Percentiles rank a stretch among this genome's conserved stretches.
phyloP scores from a whole-genome alignment of 2,888 invertebrate species.

The Masnerella sp. region DNA sequence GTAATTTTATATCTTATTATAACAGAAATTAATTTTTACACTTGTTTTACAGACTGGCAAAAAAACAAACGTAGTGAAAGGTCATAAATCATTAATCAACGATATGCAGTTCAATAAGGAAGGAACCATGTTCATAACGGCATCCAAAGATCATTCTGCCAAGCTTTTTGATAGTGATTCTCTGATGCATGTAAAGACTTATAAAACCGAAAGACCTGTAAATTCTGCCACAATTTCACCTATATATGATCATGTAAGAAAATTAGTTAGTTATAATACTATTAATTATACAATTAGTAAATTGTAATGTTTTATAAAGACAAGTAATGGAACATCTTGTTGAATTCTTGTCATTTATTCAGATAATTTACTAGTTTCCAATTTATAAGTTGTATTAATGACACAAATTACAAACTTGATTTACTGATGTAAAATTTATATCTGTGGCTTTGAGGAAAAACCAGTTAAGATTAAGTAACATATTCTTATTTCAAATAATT shows the following conservation, averaged over 20 bases:
- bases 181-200: conserved; percentile 92
- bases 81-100: conserved; percentile 92
- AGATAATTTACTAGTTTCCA: too few relatives aligned
- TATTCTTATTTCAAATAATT: too few relatives aligned
- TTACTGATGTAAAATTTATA: too few relatives aligned
- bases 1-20: too few relatives aligned
- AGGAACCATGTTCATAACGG: conserved; percentile 96
- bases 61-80: conserved; percentile 86
- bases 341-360: too few relatives aligned
- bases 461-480: too few relatives aligned
- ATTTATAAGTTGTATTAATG: too few relatives aligned
- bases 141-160: conserved; percentile 97
- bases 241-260: conserved; percentile 91
- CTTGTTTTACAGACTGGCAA: conserved; percentile 85
- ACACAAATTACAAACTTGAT: too few relatives aligned
- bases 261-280: background rate
- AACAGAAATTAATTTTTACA: background rate
- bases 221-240: conserved; percentile 99
- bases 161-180: conserved; percentile 95
- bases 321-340: too few relatives aligned
- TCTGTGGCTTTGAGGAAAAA: too few relatives aligned
- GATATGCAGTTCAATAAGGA: conserved; percentile 98
- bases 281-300: too few relatives aligned
- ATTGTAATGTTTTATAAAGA: too few relatives aligned
- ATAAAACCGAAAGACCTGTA: conserved; percentile 98